Evolutionary conservation across 1,140 invertebrate genomes (phyloP), one percentile per base, ranked within the genome.

Genomic region (Cherax quadricarinatus): DNA sequence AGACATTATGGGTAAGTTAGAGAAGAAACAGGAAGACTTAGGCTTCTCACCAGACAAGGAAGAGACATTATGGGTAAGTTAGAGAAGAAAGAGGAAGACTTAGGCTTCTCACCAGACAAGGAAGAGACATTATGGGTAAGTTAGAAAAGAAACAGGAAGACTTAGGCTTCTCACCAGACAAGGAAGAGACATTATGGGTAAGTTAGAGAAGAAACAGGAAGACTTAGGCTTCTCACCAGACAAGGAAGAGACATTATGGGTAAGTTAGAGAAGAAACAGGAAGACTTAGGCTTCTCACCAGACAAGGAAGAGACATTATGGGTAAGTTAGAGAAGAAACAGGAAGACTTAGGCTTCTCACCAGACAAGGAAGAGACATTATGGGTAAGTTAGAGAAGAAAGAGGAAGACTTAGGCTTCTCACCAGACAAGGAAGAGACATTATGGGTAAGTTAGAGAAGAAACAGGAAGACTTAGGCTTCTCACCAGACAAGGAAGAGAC

Each of bases 361-460:
- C 88, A 89, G 24, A 89, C 88, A n/a, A 89, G 88, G 78, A 89
- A 89, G 49, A 89, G 88, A 70, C 88, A 89, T 60, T 89, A 89
- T 48, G 88, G 88, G 88, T 89, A 81, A 30, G 86, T 75, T 21
- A 18, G 16, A 48, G 51, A 3, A n/a, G 16, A 57, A 21, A 21
- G 0, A n/a, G n/a, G n/a, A n/a, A n/a, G n/a, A n/a, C n/a, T n/a
- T n/a, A n/a, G 4, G 80, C 88, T 49, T 89, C 88, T 48, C 88
- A 89, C 66, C 88, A 89, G 30, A 89, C 88, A 24, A 89, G 88
- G 79, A 89, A 89, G 53, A 89, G 88, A 60, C 88, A 89, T 62
- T 89, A 89, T 51, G 88, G 88, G 88, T 89, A 82, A 48, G 87
- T 79, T 16, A 18, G 5, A 21, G 57, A 4, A 16, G 21, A 24